Percentiles rank a stretch among this genome's conserved stretches.
Conservation (phyloP, 2,888 invertebrate genomes). For the Drosophila monieri region DNA sequence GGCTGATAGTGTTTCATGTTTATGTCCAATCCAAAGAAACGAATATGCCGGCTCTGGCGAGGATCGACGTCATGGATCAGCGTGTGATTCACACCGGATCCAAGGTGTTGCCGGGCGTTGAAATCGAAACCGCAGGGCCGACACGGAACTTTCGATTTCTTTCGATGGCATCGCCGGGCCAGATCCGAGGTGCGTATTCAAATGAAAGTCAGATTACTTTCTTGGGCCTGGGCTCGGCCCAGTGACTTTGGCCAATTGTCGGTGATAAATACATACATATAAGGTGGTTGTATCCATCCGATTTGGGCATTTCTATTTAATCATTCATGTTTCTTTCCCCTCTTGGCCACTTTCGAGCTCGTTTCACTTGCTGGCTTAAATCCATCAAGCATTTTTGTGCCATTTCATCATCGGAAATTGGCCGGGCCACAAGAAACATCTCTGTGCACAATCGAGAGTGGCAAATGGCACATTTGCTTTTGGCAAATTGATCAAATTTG, state of each 20-base stretch:
- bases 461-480: constrained; percentile 36
- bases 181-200: constrained; percentile 50
- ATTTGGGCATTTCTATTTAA: constrained; percentile 43
- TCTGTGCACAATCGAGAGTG: constrained; percentile 37
- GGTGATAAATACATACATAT: constrained; percentile 9
- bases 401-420: constrained; percentile 73
- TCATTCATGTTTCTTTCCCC: constrained; percentile 15
- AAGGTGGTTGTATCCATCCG: constrained; percentile 16
- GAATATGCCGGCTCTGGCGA: constrained; percentile 6
- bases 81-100: constrained; percentile 68
- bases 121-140: constrained; percentile 63
- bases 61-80: constrained; percentile 59
- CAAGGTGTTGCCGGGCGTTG: constrained; percentile 47
- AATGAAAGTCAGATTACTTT: constrained; percentile 50
- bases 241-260: constrained; percentile 28
- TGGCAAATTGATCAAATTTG: constrained; percentile 42
- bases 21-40: constrained; percentile 8
- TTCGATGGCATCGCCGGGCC: constrained; percentile 72
- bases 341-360: background rate
- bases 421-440: constrained; percentile 37
- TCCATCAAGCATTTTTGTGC: constrained; percentile 49
- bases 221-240: constrained; percentile 33
- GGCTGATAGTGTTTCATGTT: constrained; percentile 15
- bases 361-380: constrained; percentile 25
- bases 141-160: constrained; percentile 77